Conservation (phyloP, 2,797 vertebrate species). For the Dipus sagitta region DNA sequence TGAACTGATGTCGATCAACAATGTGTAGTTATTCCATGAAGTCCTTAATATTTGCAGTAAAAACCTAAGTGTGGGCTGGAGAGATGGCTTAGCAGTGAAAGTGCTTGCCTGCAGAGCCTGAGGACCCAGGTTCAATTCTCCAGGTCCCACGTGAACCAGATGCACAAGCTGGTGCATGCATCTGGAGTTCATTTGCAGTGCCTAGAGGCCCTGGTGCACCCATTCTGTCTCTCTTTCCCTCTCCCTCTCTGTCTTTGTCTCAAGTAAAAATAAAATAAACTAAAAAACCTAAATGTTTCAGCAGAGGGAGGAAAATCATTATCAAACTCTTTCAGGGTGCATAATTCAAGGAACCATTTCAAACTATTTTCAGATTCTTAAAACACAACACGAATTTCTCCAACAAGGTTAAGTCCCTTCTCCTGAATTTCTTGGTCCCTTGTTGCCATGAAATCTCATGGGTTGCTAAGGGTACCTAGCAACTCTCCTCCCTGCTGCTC, state of each 20-base stretch:
- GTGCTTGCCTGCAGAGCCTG: too few species aligned
- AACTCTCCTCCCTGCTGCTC: neutral
- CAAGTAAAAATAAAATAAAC: too few species aligned
- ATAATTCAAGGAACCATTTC: slow-evolving; percentile 21
- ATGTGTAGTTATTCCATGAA: neutral
- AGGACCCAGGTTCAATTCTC: too few species aligned
- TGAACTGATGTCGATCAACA: neutral
- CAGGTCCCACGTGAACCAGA: too few species aligned
- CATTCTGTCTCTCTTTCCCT: too few species aligned
- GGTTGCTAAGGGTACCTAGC: neutral
- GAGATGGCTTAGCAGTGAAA: too few species aligned
- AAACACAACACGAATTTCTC: neutral
- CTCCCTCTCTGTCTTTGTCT: too few species aligned
- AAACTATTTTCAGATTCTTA: slow-evolving; percentile 42
- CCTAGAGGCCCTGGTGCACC: too few species aligned
- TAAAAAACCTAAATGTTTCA: slow-evolving; percentile 16
- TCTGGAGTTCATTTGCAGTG: too few species aligned
- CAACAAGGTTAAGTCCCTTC: neutral
- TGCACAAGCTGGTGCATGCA: too few species aligned
- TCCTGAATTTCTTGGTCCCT: neutral
- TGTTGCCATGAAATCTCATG: neutral
- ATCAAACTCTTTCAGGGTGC: slow-evolving; percentile 45
- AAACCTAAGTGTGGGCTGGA: slow-evolving; percentile 25
- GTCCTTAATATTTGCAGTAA: slow-evolving; percentile 6
- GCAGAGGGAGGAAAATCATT: slow-evolving; percentile 5